Evolutionary conservation across 1,140 invertebrate species (phyloP).

Genomic region (Coenobita brevimanus): DNA sequence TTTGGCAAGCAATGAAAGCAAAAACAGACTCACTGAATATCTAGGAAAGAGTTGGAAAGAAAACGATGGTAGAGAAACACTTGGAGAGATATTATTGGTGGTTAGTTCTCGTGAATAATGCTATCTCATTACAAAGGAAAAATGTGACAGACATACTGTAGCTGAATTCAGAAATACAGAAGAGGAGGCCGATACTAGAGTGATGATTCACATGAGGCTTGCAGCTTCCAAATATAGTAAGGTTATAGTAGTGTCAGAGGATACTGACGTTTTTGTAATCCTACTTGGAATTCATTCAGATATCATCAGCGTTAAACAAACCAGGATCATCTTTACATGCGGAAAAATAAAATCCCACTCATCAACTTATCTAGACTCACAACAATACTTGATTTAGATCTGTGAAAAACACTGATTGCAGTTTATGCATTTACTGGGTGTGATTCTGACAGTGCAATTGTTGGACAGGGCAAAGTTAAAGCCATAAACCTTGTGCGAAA

Average conservation of each 20-base stretch:
- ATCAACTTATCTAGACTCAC: background rate
- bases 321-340: background rate
- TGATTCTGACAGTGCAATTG: background rate
- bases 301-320: constrained; percentile 1
- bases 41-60: background rate
- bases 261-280: constrained; percentile 5
- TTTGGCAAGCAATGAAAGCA: constrained; percentile 15
- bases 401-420: background rate
- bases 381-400: background rate
- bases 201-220: background rate
- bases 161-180: background rate
- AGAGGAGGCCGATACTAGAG: background rate
- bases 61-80: background rate
- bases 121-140: constrained; percentile 5
- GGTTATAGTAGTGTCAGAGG: constrained; percentile 21
- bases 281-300: background rate
- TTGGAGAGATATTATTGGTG: constrained; percentile 4
- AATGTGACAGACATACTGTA: background rate
- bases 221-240: constrained; percentile 16
- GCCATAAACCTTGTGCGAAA: constrained; percentile 10
- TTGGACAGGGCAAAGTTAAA: background rate
- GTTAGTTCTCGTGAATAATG: constrained; percentile 7
- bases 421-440: background rate
- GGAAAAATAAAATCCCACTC: constrained; percentile 10
- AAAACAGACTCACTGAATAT: background rate